These are phyloP conservation scores for Conus canariensis DNA, from an alignment of 2,888 invertebrate species.

Conservation along the genomic window DNA sequence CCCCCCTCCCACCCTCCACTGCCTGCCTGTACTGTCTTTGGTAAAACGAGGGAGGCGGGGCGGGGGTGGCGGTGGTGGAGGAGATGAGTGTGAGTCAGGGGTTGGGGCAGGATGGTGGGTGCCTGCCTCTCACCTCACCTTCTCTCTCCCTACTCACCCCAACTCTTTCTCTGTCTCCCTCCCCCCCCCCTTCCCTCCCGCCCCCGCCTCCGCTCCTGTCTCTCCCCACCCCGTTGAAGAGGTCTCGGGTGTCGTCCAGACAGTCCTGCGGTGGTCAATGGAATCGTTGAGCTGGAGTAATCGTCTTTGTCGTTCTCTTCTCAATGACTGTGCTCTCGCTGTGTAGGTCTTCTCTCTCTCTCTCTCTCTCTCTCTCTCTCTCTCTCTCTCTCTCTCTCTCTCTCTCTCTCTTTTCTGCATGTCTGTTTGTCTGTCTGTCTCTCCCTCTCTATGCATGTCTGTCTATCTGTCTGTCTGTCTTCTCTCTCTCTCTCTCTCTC, in stretches of 20 bases:
- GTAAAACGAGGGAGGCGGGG: no score
- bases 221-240: background rate
- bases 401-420: background rate
- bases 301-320: constrained; percentile 23
- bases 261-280: constrained; percentile 19
- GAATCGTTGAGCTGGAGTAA: constrained; percentile 28
- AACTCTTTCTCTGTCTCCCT: background rate
- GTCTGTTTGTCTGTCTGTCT: no score
- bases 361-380: background rate
- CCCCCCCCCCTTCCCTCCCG: background rate
- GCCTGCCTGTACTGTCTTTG: no score
- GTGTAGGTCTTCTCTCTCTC: background rate
- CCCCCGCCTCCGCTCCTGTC: background rate
- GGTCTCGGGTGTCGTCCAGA: constrained; percentile 12
- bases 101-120: background rate
- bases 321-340: background rate
- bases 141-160: background rate
- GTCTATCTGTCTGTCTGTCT: no score
- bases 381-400: background rate
- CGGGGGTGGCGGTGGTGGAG: no score
- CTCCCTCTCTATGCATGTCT: no score
- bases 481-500: background rate
- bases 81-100: no score
- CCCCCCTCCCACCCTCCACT: no score
- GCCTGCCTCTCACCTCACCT: background rate